These are phyloP conservation scores for Tiaroga cobitis DNA, from an alignment of 2,797 vertebrate genomes.

Conservation along the genomic window DNA sequence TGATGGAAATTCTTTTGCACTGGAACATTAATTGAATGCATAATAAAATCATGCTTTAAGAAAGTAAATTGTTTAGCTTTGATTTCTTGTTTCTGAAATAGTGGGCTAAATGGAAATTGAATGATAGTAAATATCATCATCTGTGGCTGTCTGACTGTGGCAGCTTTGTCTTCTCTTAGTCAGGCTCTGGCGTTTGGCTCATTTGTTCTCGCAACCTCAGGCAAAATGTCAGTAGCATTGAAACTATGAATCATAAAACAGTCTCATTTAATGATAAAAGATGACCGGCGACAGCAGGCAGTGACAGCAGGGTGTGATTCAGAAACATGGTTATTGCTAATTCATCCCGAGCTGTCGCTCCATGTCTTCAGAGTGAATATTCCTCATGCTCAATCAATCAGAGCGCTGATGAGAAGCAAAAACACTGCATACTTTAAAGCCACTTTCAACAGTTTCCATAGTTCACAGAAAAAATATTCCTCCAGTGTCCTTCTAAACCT, in stretches of 20 bases:
- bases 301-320: constrained; percentile 29
- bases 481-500: not conserved
- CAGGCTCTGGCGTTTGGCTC: not conserved
- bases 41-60: not conserved
- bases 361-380: constrained; percentile 6
- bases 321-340: constrained; percentile 24
- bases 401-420: not conserved
- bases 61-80: not conserved
- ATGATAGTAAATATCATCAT: not conserved
- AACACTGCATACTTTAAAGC: not conserved
- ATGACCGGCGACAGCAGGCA: constrained; percentile 11
- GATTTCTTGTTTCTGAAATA: not conserved
- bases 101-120: not conserved
- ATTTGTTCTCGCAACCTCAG: not conserved
- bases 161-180: not conserved
- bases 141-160: not conserved
- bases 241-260: constrained; percentile 25
- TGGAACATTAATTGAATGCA: not conserved
- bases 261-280: constrained; percentile 9
- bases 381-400: not conserved
- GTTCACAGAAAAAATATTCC: too few species aligned
- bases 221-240: constrained; percentile 18
- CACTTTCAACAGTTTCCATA: not conserved
- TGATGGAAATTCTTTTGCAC: not conserved
- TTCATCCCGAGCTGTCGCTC: constrained; percentile 27